Evolutionary conservation across 1,140 invertebrate species (phyloP).

Genomic region (Himalopsyche phryganea): DNA sequence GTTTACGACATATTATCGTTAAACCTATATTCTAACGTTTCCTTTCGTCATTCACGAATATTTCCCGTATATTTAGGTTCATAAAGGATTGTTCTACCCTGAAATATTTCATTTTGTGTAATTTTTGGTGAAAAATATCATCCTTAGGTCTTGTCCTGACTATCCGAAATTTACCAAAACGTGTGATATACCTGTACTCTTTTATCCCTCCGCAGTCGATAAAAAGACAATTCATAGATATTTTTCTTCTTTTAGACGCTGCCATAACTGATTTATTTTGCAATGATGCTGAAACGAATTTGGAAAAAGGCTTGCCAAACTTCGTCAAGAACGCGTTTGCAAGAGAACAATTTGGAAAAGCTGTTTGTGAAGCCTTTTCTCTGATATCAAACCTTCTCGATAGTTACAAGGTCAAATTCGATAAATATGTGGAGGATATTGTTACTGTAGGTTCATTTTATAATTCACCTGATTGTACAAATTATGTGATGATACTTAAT

Average conservation of each 20-base stretch:
- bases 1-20: too few relatives aligned
- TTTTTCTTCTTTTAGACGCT: constrained; percentile 15
- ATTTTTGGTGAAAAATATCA: too few relatives aligned
- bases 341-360: background rate
- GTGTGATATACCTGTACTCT: too few relatives aligned
- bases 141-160: too few relatives aligned
- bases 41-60: too few relatives aligned
- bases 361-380: constrained; percentile 13
- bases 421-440: constrained; percentile 23
- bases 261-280: constrained; percentile 17
- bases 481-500: background rate
- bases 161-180: too few relatives aligned
- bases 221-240: too few relatives aligned
- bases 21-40: too few relatives aligned
- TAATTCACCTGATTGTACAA: background rate
- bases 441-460: constrained; percentile 7
- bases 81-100: too few relatives aligned
- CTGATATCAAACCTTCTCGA: constrained; percentile 9
- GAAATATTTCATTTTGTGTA: too few relatives aligned
- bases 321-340: constrained; percentile 14
- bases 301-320: constrained; percentile 1
- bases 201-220: too few relatives aligned
- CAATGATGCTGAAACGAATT: constrained; percentile 2
- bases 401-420: constrained; percentile 13
- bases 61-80: too few relatives aligned